phyloP scores from a whole-genome alignment of 2,113 vertebrate species.

The Pollimyrus isidori region DNA sequence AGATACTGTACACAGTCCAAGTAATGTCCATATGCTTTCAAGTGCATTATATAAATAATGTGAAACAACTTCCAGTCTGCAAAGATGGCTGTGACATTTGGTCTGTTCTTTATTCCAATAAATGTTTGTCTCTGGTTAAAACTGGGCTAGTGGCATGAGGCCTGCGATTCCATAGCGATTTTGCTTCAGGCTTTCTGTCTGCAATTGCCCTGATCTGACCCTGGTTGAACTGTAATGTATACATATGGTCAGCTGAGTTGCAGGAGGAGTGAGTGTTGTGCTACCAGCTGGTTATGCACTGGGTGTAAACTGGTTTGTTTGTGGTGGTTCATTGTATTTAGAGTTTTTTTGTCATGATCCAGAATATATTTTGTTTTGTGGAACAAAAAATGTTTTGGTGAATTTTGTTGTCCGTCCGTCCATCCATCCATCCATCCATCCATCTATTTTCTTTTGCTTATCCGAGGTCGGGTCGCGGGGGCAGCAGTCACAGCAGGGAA shows the following conservation, averaged over 20 bases:
- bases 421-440: too few relatives aligned
- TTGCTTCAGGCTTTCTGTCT: not conserved
- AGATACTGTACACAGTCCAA: not conserved
- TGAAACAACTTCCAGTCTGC: not conserved
- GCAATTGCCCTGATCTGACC: not conserved
- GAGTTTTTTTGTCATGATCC: not conserved
- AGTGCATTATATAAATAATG: not conserved
- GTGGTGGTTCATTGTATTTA: not conserved
- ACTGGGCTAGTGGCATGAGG: not conserved
- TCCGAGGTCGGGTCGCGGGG: too few relatives aligned
- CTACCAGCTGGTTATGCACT: not conserved
- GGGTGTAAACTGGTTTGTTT: not conserved
- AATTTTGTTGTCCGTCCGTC: not conserved
- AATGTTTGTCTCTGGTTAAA: not conserved
- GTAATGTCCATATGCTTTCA: not conserved
- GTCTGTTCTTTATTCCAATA: not conserved
- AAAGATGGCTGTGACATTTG: slow-evolving; percentile 3
- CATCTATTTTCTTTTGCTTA: too few relatives aligned
- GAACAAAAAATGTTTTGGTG: not conserved
- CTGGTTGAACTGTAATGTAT: not conserved
- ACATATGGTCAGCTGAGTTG: not conserved
- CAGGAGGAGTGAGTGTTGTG: not conserved
- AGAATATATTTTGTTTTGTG: not conserved
- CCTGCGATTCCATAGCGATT: not conserved
- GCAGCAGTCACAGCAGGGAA: too few relatives aligned